Conservation (phyloP, 2,113 vertebrate genomes). For the Seriola quinqueradiata region DNA sequence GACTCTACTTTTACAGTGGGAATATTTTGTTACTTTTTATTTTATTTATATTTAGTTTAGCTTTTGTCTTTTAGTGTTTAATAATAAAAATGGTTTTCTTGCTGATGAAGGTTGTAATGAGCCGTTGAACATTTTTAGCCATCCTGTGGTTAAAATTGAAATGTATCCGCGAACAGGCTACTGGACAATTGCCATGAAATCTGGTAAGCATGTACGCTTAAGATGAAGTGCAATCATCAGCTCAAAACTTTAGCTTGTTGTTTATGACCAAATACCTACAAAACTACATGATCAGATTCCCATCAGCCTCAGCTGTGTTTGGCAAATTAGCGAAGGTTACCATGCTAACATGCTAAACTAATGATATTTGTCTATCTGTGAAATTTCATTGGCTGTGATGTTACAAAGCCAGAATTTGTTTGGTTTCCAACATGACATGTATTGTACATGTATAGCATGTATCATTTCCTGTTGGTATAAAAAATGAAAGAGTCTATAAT, state of each 20-base stretch:
- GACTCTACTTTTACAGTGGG: not conserved
- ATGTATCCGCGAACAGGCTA: not conserved
- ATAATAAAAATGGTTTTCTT: not conserved
- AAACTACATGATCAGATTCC: not conserved
- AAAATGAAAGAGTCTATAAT: too few species aligned
- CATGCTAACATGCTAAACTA: too few species aligned
- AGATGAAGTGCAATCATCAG: not conserved
- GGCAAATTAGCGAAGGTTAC: too few species aligned
- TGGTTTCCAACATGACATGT: too few species aligned
- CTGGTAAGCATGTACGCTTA: not conserved
- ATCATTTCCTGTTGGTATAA: too few species aligned
- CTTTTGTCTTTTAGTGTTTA: not conserved
- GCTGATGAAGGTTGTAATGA: not conserved
- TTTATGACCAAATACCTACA: not conserved
- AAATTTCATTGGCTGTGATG: too few species aligned
- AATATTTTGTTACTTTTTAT: not conserved
- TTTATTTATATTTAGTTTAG: not conserved
- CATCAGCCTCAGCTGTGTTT: too few species aligned
- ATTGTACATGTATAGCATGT: too few species aligned
- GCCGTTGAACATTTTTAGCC: not conserved
- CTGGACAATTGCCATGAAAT: too few species aligned
- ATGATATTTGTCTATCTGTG: too few species aligned
- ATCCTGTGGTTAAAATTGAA: not conserved
- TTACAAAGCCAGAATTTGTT: too few species aligned
- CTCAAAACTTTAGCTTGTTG: not conserved